These are phyloP conservation scores for Scolopax mira DNA, from an alignment of 2,113 vertebrate genomes.

Conservation along the genomic window DNA sequence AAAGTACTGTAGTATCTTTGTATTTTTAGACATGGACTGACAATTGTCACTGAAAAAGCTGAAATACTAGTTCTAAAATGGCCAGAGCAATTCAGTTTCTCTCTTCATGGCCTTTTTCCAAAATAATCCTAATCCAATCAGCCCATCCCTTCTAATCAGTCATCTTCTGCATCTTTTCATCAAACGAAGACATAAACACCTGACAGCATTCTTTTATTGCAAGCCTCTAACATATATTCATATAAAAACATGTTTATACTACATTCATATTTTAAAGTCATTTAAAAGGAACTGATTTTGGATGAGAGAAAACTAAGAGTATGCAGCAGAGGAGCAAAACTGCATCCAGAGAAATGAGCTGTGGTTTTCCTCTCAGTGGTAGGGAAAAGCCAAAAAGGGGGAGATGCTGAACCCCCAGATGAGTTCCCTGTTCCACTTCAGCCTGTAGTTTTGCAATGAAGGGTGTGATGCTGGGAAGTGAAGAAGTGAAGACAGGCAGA, in stretches of 20 bases:
- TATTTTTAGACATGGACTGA: background rate
- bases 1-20: background rate
- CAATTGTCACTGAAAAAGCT: background rate
- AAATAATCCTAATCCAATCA: background rate
- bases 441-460: background rate
- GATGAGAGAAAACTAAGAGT: background rate
- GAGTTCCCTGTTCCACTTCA: background rate
- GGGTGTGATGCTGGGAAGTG: rapidly evolving
- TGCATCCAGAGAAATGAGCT: background rate
- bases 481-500: background rate
- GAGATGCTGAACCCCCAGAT: background rate
- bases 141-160: background rate
- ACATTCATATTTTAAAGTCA: background rate
- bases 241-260: background rate
- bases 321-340: background rate
- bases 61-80: background rate
- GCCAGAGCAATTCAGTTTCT: background rate
- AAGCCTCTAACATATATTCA: background rate
- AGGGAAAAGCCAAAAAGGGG: background rate
- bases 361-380: background rate
- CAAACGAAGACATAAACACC: background rate
- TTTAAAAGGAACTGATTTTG: background rate
- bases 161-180: background rate
- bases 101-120: background rate
- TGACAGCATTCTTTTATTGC: background rate